Conservation (phyloP, 2,113 vertebrate species). For the Pelmatolapia mariae region DNA sequence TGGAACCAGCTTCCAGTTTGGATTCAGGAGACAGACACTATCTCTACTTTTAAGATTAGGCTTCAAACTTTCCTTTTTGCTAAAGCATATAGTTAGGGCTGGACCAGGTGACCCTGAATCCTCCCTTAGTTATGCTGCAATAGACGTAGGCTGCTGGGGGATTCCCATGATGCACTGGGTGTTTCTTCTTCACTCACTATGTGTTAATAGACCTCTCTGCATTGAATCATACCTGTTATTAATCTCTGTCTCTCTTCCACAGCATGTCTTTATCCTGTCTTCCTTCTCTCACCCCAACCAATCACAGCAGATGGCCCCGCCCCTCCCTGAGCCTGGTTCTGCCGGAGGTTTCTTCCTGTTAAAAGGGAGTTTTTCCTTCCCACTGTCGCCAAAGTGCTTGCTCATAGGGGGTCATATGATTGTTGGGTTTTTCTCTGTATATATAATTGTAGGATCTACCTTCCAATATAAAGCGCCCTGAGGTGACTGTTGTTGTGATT, state of each 20-base stretch:
- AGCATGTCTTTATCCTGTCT: neutral
- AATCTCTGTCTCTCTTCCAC: neutral
- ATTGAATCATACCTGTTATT: rapidly evolving
- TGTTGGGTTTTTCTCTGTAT: neutral
- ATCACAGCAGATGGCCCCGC: neutral
- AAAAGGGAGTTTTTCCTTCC: neutral
- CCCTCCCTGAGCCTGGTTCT: neutral
- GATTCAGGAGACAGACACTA: neutral
- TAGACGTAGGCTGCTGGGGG: rapidly evolving
- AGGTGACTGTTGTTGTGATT: rapidly evolving
- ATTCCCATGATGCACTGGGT: rapidly evolving
- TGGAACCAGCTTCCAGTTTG: neutral
- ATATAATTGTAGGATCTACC: rapidly evolving
- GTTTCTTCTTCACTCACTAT: neutral
- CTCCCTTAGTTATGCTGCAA: neutral
- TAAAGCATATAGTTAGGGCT: neutral
- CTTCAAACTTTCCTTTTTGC: neutral
- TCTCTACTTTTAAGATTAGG: neutral
- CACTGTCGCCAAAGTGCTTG: neutral
- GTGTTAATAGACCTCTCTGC: rapidly evolving
- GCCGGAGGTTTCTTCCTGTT: rapidly evolving
- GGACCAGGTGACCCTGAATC: neutral
- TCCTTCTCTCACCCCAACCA: no score
- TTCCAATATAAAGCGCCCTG: rapidly evolving
- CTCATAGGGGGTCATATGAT: neutral